These are phyloP conservation scores for Saccopteryx bilineata DNA, from an alignment of 2,113 vertebrate genomes.

Conservation along the genomic window DNA sequence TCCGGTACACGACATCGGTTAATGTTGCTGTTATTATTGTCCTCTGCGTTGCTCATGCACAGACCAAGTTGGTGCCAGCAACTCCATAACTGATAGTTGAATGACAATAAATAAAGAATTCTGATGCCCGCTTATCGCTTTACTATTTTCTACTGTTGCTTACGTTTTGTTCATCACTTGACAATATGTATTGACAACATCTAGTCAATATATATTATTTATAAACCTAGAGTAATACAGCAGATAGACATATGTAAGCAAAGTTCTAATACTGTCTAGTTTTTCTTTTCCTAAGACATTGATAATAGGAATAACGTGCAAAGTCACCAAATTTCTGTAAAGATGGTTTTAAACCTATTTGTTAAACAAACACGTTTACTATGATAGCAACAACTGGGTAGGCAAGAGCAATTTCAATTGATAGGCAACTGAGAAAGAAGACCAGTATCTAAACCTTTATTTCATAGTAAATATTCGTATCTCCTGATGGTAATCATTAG, in stretches of 20 bases:
- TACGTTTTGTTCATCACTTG: background rate
- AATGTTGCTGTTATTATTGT: too few species aligned
- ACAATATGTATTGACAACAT: too few species aligned
- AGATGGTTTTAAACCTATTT: background rate
- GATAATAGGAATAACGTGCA: background rate
- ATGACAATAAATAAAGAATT: background rate
- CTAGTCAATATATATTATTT: too few species aligned
- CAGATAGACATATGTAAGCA: background rate
- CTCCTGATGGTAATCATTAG: background rate
- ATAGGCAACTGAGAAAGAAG: background rate
- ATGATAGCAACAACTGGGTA: background rate
- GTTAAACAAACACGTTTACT: background rate
- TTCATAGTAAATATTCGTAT: background rate
- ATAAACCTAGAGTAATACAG: background rate
- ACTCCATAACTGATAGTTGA: background rate
- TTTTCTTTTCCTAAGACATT: background rate
- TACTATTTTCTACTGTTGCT: background rate
- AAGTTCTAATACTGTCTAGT: background rate
- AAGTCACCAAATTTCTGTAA: background rate
- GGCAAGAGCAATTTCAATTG: background rate
- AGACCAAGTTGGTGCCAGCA: background rate
- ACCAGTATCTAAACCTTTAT: background rate
- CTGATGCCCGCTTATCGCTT: background rate
- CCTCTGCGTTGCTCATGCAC: background rate
- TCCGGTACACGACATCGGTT: fast-evolving